These are phyloP conservation scores for Apodemus agrarius DNA, from an alignment of 2,797 vertebrate genomes.

Conservation along the genomic window DNA sequence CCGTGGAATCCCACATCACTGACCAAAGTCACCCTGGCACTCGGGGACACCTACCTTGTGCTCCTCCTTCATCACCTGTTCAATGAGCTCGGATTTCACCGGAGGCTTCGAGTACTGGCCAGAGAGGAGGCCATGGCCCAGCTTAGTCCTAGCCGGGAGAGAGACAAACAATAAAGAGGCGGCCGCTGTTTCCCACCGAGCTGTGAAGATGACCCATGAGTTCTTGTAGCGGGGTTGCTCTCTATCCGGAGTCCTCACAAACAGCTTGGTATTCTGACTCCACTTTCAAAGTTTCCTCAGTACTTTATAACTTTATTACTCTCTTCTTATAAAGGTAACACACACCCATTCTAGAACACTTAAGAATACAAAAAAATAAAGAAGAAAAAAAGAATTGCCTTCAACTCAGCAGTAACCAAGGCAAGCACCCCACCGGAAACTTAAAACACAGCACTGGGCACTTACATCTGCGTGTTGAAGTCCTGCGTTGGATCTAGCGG, in stretches of 20 bases:
- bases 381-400: slow-evolving; percentile 17
- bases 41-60: slow-evolving; percentile 95
- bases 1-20: slow-evolving; percentile 51
- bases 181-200: not conserved
- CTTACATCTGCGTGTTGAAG: slow-evolving; percentile 99
- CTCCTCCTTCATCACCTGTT: slow-evolving; percentile 99
- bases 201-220: not conserved
- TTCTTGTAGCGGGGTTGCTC: not conserved
- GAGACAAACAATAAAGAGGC: slow-evolving; percentile 73
- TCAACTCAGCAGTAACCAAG: slow-evolving; percentile 47
- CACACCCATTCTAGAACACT: slow-evolving; percentile 37
- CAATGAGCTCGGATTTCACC: slow-evolving; percentile 98
- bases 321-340: slow-evolving; percentile 50
- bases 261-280: slow-evolving; percentile 1
- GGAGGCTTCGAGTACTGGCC: slow-evolving; percentile 98
- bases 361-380: slow-evolving; percentile 38
- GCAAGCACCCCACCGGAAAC: not conserved
- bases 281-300: slow-evolving; percentile 57
- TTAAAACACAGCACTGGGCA: slow-evolving; percentile 44
- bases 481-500: slow-evolving; percentile 98
- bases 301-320: slow-evolving; percentile 35
- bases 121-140: slow-evolving; percentile 98
- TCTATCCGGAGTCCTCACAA: slow-evolving; percentile 43
- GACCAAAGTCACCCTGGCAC: slow-evolving; percentile 57
- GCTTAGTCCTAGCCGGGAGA: slow-evolving; percentile 93